Evolutionary conservation across 1,140 invertebrate genomes (phyloP).

Genomic region (Bombus waltoni): DNA sequence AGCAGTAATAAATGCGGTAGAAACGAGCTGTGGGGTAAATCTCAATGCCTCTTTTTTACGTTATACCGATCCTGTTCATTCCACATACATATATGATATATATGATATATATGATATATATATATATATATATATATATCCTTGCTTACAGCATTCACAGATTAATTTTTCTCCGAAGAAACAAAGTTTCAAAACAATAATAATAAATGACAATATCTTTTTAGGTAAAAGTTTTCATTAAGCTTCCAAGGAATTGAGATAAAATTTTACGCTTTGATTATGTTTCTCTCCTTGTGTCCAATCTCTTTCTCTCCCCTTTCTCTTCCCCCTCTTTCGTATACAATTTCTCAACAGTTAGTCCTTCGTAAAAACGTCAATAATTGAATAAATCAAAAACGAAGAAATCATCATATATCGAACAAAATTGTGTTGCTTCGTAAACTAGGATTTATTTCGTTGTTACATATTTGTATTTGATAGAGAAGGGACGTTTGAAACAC

Average conservation of each 20-base stretch:
- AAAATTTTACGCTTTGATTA: background rate
- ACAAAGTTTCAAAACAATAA: background rate
- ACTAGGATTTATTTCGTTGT: background rate
- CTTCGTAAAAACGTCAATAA: background rate
- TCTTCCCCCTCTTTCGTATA: background rate
- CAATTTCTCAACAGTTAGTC: background rate
- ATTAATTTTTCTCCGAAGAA: background rate
- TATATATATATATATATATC: background rate
- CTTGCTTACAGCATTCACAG: background rate
- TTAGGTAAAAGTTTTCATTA: background rate
- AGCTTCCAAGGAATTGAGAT: background rate
- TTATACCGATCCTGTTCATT: background rate
- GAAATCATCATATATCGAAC: background rate
- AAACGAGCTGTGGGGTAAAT: background rate
- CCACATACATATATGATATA: too few relatives aligned
- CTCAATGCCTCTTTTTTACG: background rate
- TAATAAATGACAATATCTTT: background rate
- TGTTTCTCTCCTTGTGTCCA: background rate
- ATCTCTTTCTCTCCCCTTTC: background rate
- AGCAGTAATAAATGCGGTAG: background rate
- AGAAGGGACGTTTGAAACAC: background rate
- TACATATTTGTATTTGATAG: background rate
- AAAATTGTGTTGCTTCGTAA: background rate
- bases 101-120: background rate
- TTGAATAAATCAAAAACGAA: background rate